Percentiles rank a stretch among this genome's conserved stretches.
phyloP scores from a whole-genome alignment of 2,888 invertebrate genomes.

The Ganaspis brasiliensis region DNA sequence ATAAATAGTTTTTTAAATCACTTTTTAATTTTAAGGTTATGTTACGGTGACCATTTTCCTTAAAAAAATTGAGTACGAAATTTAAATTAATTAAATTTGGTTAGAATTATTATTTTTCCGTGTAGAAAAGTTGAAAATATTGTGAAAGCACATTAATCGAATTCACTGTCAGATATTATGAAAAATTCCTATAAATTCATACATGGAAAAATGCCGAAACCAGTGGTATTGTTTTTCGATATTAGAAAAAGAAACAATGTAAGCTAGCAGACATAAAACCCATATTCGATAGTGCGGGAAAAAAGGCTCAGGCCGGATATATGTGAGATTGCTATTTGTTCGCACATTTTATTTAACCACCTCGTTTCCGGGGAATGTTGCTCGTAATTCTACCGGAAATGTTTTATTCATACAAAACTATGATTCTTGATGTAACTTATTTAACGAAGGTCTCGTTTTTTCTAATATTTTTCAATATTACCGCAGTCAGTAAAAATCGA shows the following conservation, averaged over 20 bases:
- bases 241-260: neutral
- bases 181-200: neutral
- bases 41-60: too few relatives aligned
- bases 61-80: too few relatives aligned
- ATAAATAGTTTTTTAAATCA: too few relatives aligned
- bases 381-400: constrained; percentile 13
- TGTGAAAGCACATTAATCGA: neutral
- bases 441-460: too few relatives aligned
- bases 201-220: neutral
- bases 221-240: neutral
- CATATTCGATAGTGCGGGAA: constrained; percentile 14
- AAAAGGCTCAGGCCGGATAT: constrained; percentile 16
- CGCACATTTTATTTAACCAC: constrained; percentile 14
- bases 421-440: neutral
- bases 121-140: too few relatives aligned
- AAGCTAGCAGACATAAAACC: neutral
- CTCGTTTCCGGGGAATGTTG: constrained; percentile 19
- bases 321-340: constrained; percentile 20
- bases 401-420: neutral
- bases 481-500: too few relatives aligned
- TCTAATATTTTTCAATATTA: too few relatives aligned
- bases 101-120: too few relatives aligned
- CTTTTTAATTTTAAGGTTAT: too few relatives aligned
- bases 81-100: too few relatives aligned
- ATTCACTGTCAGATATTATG: neutral